phyloP scores from a whole-genome alignment of 2,797 vertebrate species.

The Pipistrellus pipistrellus region DNA sequence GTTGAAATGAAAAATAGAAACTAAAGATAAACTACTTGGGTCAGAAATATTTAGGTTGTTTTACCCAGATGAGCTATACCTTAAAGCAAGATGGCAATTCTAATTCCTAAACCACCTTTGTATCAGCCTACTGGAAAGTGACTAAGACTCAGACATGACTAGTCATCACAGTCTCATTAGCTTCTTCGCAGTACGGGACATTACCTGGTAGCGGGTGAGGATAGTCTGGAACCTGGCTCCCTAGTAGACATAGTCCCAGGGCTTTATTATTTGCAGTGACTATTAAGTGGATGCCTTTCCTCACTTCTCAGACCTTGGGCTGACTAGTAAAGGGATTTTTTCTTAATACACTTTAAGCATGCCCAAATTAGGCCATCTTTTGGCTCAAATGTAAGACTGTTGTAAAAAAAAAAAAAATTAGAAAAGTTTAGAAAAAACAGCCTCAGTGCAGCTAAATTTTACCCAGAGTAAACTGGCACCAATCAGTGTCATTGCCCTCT shows the following conservation, averaged over 20 bases:
- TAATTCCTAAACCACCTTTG: not conserved
- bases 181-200: not conserved
- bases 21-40: not conserved
- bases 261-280: not conserved
- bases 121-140: not conserved
- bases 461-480: not conserved
- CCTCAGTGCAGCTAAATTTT: not conserved
- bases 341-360: not conserved
- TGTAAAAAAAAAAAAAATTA: slow-evolving; percentile 10
- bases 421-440: not conserved
- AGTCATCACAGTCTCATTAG: not conserved
- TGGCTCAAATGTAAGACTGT: not conserved
- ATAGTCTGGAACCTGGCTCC: not conserved
- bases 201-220: not conserved
- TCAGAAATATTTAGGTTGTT: not conserved
- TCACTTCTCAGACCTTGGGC: not conserved
- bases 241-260: not conserved
- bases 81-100: not conserved
- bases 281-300: not conserved
- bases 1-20: not conserved
- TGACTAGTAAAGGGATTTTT: not conserved
- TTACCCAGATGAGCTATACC: not conserved
- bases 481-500: not conserved
- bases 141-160: not conserved
- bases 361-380: not conserved